Base-by-base conservation (phyloP, 1,140 invertebrate genomes). In the Homalodisca vitripennis region DNA sequence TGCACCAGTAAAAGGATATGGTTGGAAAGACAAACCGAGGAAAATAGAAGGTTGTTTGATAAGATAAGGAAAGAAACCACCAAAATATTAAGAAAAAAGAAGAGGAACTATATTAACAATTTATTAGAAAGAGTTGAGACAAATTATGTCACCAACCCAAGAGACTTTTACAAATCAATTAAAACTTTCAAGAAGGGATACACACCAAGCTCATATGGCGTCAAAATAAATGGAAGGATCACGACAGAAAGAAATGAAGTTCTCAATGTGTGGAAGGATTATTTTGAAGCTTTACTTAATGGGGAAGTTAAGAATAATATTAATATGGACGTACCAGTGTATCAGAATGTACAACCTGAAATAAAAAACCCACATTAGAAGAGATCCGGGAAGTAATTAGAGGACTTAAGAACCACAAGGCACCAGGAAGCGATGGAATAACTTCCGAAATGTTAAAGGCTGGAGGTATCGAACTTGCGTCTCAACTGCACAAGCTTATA, bases 81-180 rank as follows among this genome's bases (percentile, higher is more conserved):
- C 22, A 71, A n/a, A n/a, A 73, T 68, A 60, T 51, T 71, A 46
- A 64, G 70, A 60, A 63, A 53, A 26, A 71, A 73, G 32, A 73
- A 69, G 65, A 68, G 48, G 20, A 46, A 51, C 20, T 71, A 29
- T 22, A 31, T 69, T 22, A 41, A 41, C 41, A 60, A 55, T 26
- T 20, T 62, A 57, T 17, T 73, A n/a, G 65, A 60, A 69, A 62
- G 67, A 63, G 31, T 63, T 14, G 31, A 73, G 55, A 14, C n/a
- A 2, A 34, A 51, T 46, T 31, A 29, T 48, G 26, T 32, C 29
- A 65, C 22, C 13, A 41, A 66, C 22, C 30, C 53, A 32, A 48
- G 57, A 31, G 46, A 70, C 20, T 70, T 72, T 31, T 72, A 70
- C 69, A 24, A 34, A 48, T 51, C 20, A 66, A 51, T 70, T 27